Evolutionary conservation across 23 tunicate species (phyloP).

Genomic region (Halocynthia aurantium): DNA sequence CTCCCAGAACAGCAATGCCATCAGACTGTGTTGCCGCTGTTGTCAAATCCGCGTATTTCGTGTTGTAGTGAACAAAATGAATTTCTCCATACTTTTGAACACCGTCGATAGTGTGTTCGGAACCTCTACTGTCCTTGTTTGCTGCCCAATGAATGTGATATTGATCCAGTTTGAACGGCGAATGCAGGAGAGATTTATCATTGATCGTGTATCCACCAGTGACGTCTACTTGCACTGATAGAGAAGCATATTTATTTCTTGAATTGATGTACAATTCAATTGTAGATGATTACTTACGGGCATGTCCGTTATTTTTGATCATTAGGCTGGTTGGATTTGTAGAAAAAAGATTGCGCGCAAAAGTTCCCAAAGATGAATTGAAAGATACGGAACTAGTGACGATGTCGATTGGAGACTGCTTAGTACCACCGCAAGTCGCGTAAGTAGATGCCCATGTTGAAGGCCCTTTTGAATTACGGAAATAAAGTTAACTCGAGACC

Average conservation of each 20-base stretch:
- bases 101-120: conserved; percentile 18
- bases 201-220: neutral
- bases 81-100: conserved; percentile 2
- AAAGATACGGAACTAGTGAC: neutral
- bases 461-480: neutral
- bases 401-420: conserved; percentile 9
- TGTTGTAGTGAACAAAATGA: conserved; percentile 19
- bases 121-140: neutral
- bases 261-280: neutral
- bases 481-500: too few relatives aligned
- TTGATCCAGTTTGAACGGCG: conserved; percentile 6
- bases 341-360: neutral
- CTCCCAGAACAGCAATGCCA: neutral
- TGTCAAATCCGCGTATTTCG: conserved; percentile 4
- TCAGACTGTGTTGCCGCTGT: conserved; percentile 1
- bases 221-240: conserved; percentile 2
- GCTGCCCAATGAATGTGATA: conserved; percentile 17
- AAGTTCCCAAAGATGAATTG: neutral
- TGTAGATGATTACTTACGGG: conserved; percentile 1
- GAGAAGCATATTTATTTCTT: neutral
- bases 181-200: conserved; percentile 1
- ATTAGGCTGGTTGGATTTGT: neutral
- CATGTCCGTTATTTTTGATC: conserved; percentile 9
- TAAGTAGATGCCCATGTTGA: neutral
- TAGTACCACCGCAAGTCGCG: neutral